Base-by-base conservation (phyloP, 2,113 vertebrate species). In the Tachycineta bicolor region DNA sequence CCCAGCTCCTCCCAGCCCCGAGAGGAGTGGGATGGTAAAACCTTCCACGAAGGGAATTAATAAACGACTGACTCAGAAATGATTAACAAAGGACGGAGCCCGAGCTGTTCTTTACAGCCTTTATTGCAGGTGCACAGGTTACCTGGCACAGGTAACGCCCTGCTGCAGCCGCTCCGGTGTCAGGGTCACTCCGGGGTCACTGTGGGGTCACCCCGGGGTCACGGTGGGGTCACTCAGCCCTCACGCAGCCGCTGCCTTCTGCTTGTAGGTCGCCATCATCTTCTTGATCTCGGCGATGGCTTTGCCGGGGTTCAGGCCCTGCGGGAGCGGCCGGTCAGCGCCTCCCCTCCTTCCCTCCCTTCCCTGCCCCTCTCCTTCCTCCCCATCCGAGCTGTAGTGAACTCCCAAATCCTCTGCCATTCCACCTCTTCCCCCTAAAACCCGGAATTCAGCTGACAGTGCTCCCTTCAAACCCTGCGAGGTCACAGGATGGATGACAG, bases 231-330 rank as follows among this genome's bases (percentile, higher is more conserved):
- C 56, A 58, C 56, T 24, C 56, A 7, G 71, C 14, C 19, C 33
- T 83, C 89, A 99, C 0, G 89, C 98, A 0, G 94, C 29, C 0
- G 97, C 97, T 0, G 96, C 96, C 89, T 98, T 99, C 95, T 99
- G 98, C 87, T 99, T 99, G 92, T 99, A 99, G 1, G 98, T 98
- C 0, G 98, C 99, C 99, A 99, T 99, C 99, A 99, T 99, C 95
- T 99, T 99, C 98, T 99, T 99, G 97, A 99, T 99, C 97, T 99
- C 99, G 2, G 99, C 99, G 29, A 99, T 99, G 0, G 99, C 99
- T 95, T 99, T 99, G 26, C 99, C 99, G 4, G 99, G 99, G 94
- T 99, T 99, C 96, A 99, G 96, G 8, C 99, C 99, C 99, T 99
- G 46, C 5, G 29, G 44, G 28, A 22, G 56, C 12, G 44, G 16